Evolutionary conservation across 2,797 vertebrate genomes (phyloP).

Genomic region (Apodemus agrarius): DNA sequence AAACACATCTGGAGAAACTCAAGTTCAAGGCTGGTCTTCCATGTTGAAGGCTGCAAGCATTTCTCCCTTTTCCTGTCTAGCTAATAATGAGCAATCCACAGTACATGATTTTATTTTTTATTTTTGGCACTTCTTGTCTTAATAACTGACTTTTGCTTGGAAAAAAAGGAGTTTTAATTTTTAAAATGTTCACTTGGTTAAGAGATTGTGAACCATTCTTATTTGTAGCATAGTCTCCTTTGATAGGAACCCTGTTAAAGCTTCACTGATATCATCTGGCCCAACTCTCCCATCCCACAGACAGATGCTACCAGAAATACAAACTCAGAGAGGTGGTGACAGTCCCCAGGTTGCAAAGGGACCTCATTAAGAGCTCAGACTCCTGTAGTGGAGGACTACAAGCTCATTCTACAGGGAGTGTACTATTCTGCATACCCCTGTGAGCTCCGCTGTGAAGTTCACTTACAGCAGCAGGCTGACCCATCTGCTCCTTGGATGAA

Average conservation of each 20-base stretch:
- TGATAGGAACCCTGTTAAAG: background rate
- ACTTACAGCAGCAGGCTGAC: constrained; percentile 28
- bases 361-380: background rate
- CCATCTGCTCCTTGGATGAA: constrained; percentile 50
- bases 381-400: no score
- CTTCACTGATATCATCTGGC: background rate
- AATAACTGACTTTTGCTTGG: background rate
- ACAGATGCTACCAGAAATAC: background rate
- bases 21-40: background rate
- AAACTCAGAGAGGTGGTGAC: background rate
- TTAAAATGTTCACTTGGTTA: background rate
- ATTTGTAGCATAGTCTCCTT: background rate
- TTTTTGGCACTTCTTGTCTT: background rate
- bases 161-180: background rate
- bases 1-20: background rate
- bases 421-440: background rate
- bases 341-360: background rate
- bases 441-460: background rate
- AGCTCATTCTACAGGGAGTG: background rate
- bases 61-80: background rate
- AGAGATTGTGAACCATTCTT: background rate
- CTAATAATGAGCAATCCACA: background rate
- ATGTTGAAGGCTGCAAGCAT: background rate
- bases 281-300: background rate
- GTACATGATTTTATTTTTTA: background rate